phyloP scores from a whole-genome alignment of 2,113 vertebrate genomes.

The Eurystomus gularis region DNA sequence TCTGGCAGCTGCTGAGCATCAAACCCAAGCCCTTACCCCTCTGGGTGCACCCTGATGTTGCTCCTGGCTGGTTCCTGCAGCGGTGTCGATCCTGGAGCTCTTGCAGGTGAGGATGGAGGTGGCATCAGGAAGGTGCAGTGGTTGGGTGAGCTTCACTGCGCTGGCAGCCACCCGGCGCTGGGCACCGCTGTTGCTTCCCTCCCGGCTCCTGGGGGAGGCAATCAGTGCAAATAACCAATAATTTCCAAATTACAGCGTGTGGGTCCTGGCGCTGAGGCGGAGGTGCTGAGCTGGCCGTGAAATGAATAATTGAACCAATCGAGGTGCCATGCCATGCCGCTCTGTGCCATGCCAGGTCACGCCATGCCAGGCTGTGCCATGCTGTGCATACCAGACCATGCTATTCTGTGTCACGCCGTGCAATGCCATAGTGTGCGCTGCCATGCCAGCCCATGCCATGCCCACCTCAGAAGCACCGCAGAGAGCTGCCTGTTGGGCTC shows the following conservation, averaged over 20 bases:
- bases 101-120: background rate
- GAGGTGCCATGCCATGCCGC: too few species aligned
- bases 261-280: too few species aligned
- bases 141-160: background rate
- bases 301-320: too few species aligned
- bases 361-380: too few species aligned
- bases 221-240: background rate
- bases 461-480: background rate
- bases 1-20: background rate
- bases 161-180: background rate
- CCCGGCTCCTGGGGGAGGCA: background rate
- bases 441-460: fast-evolving
- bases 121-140: background rate
- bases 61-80: background rate
- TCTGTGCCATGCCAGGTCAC: background rate
- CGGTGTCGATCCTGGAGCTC: fast-evolving
- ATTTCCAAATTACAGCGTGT: background rate
- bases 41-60: background rate
- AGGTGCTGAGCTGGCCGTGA: background rate
- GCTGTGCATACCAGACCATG: background rate
- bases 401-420: too few species aligned
- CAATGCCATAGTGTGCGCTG: fast-evolving
- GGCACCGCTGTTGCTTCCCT: background rate
- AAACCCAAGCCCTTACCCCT: fast-evolving
- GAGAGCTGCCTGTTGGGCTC: too few species aligned